Percentiles rank a stretch among this genome's conserved stretches.
phyloP scores from a whole-genome alignment of 2,888 invertebrate genomes.

The Merodon equestris region DNA sequence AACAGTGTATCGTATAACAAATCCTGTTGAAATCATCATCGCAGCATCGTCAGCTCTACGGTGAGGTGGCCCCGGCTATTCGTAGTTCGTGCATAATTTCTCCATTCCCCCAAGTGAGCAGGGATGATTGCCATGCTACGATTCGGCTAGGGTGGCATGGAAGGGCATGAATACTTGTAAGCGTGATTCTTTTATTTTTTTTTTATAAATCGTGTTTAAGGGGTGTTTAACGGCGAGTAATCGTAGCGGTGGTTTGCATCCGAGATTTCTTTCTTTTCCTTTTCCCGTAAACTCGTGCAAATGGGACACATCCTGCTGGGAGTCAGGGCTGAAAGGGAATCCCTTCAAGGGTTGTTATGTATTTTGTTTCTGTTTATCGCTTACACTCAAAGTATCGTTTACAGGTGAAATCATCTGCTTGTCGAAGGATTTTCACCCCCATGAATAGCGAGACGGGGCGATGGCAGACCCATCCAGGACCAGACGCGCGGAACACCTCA shows the following conservation, averaged over 20 bases:
- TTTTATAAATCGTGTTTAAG: slow-evolving; percentile 54
- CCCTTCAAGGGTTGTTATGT: slow-evolving; percentile 58
- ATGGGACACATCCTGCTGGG: slow-evolving; percentile 64
- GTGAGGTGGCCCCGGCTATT: slow-evolving; percentile 54
- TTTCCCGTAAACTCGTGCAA: slow-evolving; percentile 36
- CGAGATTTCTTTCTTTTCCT: slow-evolving; percentile 44
- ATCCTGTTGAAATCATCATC: slow-evolving; percentile 66
- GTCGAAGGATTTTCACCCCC: slow-evolving; percentile 35
- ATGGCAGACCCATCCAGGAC: background rate
- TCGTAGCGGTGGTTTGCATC: slow-evolving; percentile 35
- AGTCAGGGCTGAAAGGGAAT: slow-evolving; percentile 11
- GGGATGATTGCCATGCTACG: slow-evolving; percentile 49
- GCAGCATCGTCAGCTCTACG: slow-evolving; percentile 23
- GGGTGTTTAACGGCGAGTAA: no score
- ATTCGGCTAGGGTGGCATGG: background rate
- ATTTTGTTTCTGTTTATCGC: slow-evolving; percentile 50
- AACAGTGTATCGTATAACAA: slow-evolving; percentile 65
- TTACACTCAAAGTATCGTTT: slow-evolving; percentile 50
- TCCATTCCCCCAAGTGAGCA: slow-evolving; percentile 38
- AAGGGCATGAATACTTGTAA: slow-evolving; percentile 47
- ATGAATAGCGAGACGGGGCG: slow-evolving; percentile 36
- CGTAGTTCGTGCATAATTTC: slow-evolving; percentile 67
- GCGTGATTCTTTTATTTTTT: no score
- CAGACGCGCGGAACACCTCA: slow-evolving; percentile 46
- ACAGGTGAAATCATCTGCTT: slow-evolving; percentile 68